Evolutionary conservation across 2,888 invertebrate species (phyloP).

Genomic region (Caenorhabditis wallacei): DNA sequence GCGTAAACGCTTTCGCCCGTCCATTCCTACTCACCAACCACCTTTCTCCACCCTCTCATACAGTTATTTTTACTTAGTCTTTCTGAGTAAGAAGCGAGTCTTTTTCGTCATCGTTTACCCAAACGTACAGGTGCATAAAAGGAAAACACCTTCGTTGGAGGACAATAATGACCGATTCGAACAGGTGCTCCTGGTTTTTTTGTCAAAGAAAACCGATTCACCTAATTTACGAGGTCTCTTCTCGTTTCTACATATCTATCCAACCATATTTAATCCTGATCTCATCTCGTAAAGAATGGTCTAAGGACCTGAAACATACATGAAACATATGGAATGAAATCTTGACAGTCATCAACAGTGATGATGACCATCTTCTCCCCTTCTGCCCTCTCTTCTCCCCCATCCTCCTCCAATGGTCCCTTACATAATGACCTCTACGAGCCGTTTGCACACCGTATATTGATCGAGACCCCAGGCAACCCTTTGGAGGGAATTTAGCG

Average conservation of each 20-base stretch:
- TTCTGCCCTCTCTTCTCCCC: background rate
- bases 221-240: background rate
- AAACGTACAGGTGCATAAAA: background rate
- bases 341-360: background rate
- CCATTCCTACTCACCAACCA: background rate
- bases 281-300: background rate
- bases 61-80: background rate
- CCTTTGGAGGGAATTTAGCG: too few species aligned
- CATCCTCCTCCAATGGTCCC: background rate
- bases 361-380: background rate
- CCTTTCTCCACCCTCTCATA: background rate
- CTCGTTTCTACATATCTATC: background rate
- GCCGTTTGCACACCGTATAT: background rate
- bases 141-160: background rate
- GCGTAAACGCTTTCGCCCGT: conserved; percentile 15
- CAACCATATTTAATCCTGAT: background rate
- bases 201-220: background rate
- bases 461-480: background rate
- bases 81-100: too few species aligned
- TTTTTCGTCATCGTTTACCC: background rate
- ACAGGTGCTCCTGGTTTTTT: background rate
- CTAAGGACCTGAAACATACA: background rate
- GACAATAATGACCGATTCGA: background rate
- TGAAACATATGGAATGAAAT: background rate
- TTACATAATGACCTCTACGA: background rate